These are phyloP conservation scores for Carassius auratus DNA, from an alignment of 2,113 vertebrate species.

Conservation along the genomic window DNA sequence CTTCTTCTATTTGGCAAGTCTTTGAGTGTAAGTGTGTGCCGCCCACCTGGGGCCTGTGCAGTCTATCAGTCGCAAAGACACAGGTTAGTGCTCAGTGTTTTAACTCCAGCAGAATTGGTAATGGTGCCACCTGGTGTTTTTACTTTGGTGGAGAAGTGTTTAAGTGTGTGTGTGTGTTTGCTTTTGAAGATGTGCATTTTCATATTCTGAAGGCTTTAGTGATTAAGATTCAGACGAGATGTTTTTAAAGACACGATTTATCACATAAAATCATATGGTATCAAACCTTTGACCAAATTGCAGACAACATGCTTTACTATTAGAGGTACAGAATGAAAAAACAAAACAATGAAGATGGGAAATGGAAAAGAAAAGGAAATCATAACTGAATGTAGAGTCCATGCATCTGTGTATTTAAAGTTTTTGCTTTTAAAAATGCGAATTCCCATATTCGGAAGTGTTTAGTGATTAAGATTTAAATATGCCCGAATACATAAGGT, in stretches of 20 bases:
- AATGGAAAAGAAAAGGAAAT: not conserved
- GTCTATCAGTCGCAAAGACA: constrained; percentile 48
- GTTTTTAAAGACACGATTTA: not conserved
- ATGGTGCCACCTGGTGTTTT: constrained; percentile 61
- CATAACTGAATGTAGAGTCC: not conserved
- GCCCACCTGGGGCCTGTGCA: constrained; percentile 48
- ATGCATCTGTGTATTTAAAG: not conserved
- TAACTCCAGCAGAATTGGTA: constrained; percentile 51
- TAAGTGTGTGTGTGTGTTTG: constrained; percentile 8
- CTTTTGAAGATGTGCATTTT: not conserved
- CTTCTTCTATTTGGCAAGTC: constrained; percentile 23
- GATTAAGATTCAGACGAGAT: not conserved
- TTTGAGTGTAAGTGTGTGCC: constrained; percentile 37
- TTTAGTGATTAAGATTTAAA: not conserved
- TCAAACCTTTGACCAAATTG: not conserved
- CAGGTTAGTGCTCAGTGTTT: constrained; percentile 54
- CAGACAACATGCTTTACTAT: not conserved
- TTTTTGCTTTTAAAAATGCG: not conserved
- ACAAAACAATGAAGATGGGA: too few species aligned
- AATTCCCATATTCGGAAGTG: not conserved
- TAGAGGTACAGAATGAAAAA: too few species aligned
- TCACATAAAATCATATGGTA: not conserved
- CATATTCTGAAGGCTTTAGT: not conserved
- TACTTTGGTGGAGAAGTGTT: constrained; percentile 30
- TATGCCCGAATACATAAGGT: not conserved